These are phyloP conservation scores for Ptilodon capucinus DNA, from an alignment of 2,888 invertebrate species.

Conservation along the genomic window DNA sequence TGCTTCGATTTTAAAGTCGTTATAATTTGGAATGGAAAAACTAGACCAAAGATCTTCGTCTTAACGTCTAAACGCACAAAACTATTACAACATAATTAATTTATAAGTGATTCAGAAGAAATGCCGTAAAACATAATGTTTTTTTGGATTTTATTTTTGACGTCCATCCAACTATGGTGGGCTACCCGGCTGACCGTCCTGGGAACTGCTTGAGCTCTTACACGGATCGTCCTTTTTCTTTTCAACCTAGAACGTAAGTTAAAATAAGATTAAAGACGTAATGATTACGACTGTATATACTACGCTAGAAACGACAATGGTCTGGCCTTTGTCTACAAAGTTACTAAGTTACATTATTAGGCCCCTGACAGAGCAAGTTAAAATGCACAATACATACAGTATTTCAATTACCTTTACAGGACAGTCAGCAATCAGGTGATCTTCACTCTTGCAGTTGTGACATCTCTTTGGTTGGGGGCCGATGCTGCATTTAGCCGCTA, in stretches of 20 bases:
- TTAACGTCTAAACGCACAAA: slow-evolving; percentile 22
- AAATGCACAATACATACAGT: too few species aligned
- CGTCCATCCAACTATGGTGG: slow-evolving; percentile 47
- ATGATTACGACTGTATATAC: too few species aligned
- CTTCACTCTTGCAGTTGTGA: slow-evolving; percentile 94
- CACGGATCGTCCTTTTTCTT: slow-evolving; percentile 68
- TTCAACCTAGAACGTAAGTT: slow-evolving; percentile 55
- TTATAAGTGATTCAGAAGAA: slow-evolving; percentile 18
- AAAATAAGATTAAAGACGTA: background rate
- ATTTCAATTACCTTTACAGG: slow-evolving; percentile 82
- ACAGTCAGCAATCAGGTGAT: slow-evolving; percentile 95
- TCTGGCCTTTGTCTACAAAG: too few species aligned
- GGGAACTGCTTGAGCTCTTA: slow-evolving; percentile 68
- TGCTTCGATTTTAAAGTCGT: slow-evolving; percentile 1
- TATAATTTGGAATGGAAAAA: slow-evolving; percentile 27
- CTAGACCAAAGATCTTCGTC: slow-evolving; percentile 18
- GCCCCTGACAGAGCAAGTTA: too few species aligned
- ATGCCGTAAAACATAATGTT: slow-evolving; percentile 19
- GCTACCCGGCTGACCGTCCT: slow-evolving; percentile 60
- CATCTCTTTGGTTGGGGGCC: slow-evolving; percentile 96
- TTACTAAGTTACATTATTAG: too few species aligned
- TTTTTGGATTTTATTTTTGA: slow-evolving; percentile 21
- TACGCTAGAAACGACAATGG: too few species aligned
- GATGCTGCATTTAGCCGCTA: slow-evolving; percentile 93
- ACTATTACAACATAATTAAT: slow-evolving; percentile 16